Evolutionary conservation across 64 coral and sea anemone genomes (phyloP).

Genomic region (Cladopsammia gracilis): DNA sequence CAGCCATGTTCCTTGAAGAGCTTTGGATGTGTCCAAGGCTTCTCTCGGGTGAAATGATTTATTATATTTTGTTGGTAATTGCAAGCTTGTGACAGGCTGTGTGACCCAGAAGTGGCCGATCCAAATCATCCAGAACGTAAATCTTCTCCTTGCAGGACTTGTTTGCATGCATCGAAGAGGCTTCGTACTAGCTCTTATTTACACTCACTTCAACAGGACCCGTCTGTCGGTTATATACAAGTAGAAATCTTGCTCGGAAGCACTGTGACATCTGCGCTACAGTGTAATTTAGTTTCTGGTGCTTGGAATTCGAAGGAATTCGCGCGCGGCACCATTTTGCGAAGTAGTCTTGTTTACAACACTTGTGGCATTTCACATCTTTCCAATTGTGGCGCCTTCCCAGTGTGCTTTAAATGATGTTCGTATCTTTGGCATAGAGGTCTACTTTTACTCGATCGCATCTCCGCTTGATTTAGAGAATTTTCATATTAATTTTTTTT

Average conservation of each 20-base stretch:
- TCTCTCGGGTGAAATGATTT: too few relatives aligned
- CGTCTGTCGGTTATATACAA: neutral
- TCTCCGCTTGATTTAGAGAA: too few relatives aligned
- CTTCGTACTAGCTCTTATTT: constrained; percentile 11
- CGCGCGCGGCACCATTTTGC: too few relatives aligned
- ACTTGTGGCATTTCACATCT: constrained; percentile 56
- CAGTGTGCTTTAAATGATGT: too few relatives aligned
- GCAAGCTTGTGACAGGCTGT: too few relatives aligned
- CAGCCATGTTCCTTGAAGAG: neutral
- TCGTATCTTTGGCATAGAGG: too few relatives aligned
- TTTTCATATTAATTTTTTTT: too few relatives aligned
- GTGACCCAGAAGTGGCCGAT: too few relatives aligned
- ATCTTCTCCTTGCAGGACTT: constrained; percentile 39
- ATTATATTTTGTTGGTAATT: too few relatives aligned
- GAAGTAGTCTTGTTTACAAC: constrained; percentile 34
- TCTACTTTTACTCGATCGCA: too few relatives aligned
- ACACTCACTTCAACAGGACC: neutral
- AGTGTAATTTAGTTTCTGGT: constrained; percentile 9
- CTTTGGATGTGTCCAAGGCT: too few relatives aligned
- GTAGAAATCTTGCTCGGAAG: constrained; percentile 26
- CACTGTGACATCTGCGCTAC: constrained; percentile 43
- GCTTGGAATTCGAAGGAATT: too few relatives aligned
- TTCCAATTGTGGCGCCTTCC: neutral
- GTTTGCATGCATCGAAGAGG: constrained; percentile 2
- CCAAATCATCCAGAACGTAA: constrained; percentile 16